These are phyloP conservation scores for Burhinus bistriatus DNA, from an alignment of 2,113 vertebrate genomes.

Conservation along the genomic window DNA sequence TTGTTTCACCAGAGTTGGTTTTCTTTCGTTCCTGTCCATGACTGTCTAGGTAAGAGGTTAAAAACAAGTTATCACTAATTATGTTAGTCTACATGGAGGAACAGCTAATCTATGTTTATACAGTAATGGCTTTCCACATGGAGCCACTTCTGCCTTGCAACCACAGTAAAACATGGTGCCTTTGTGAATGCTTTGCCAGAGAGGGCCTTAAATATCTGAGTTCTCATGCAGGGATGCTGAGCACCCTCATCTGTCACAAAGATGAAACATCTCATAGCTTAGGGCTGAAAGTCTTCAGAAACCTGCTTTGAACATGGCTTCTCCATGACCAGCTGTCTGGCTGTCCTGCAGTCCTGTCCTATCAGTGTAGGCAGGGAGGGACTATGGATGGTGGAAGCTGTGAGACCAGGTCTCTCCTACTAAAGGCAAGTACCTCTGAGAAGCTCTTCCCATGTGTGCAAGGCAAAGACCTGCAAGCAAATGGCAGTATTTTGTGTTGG, in stretches of 20 bases:
- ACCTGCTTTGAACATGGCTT: neutral
- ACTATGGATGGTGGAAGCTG: neutral
- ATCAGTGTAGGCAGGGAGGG: neutral
- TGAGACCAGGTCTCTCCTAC: neutral
- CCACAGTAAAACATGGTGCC: neutral
- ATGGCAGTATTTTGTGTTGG: neutral
- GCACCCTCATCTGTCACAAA: neutral
- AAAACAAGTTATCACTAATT: neutral
- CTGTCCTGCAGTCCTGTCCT: neutral
- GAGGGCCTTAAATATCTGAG: neutral
- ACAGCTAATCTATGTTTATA: neutral
- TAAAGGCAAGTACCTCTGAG: neutral
- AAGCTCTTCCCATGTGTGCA: neutral
- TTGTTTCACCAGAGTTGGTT: neutral
- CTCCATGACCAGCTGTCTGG: neutral
- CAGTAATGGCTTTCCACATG: neutral
- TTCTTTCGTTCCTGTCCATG: neutral
- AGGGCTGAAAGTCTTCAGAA: neutral
- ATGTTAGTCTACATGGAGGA: neutral
- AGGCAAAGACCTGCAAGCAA: neutral
- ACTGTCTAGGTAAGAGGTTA: neutral
- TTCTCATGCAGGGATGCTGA: neutral
- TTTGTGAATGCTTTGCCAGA: neutral
- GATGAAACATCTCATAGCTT: neutral
- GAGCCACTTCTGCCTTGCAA: neutral